Base-by-base conservation (phyloP, 2,888 invertebrate genomes). In the Drosophila paramelanica region DNA sequence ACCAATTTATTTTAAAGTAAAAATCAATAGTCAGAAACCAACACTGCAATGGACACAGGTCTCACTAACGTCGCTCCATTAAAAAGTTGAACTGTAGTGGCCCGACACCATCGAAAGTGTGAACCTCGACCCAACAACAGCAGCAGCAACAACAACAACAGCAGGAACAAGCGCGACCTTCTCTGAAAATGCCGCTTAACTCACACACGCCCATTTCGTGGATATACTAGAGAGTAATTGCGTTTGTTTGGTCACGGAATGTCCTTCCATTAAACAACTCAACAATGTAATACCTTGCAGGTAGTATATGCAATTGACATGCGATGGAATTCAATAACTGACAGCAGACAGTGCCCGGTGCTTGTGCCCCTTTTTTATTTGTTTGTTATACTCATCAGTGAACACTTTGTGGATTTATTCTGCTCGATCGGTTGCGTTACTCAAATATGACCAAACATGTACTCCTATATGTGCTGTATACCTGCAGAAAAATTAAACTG, bases 1-100 rank as follows among this genome's bases (percentile, higher is more conserved):
- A 88, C 86, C 85, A 88, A 85, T 85, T 85, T 85, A 88, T 85
- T 88, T 85, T 71, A 74, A 79, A 88, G 88, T 88, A 77, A 88
- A 85, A 85, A 85, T 85, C 85, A 85, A 85, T 85, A 88, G 82
- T 61, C 73, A 81, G 74, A 67, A 67, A 58, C 38, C 62, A 33
- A 41, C 46, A 57, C 50, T 49, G 33, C 52, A 61, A 42, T 59
- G 50, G 50, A 43, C 62, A 56, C 55, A 52, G 47, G n/a, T 27
- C 17, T 52, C 55, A 69, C 72, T 69, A 78, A 67, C 50, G 52
- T 38, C 13, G 36, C 42, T 43, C 67, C 75, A 70, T 56, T 74
- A 74, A 69, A 65, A 74, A 65, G 27, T 43, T 52, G 11, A 59
- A 56, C 47, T 41, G 25, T 20, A 14, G 20, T 27, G 47, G 11